These are phyloP conservation scores for Drosophila melanica DNA, from an alignment of 1,140 invertebrate genomes.

Conservation along the genomic window DNA sequence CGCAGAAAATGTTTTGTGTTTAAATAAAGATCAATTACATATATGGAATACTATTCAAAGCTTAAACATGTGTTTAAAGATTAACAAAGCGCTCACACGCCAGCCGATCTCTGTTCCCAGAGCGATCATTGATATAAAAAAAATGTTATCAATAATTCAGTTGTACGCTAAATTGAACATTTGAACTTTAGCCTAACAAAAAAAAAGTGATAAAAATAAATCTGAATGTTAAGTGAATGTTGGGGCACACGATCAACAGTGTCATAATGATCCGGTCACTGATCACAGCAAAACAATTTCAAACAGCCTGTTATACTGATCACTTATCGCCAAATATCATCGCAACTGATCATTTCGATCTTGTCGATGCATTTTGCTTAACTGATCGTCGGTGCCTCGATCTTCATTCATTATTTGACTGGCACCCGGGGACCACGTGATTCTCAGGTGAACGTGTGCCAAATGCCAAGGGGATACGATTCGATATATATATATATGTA, in stretches of 20 bases:
- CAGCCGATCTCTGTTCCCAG: background rate
- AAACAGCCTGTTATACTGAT: background rate
- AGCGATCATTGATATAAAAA: background rate
- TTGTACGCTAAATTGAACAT: background rate
- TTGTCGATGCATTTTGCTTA: background rate
- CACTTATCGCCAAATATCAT: background rate
- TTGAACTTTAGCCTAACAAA: background rate
- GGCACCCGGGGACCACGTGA: conserved; percentile 20
- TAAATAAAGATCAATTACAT: too few relatives aligned
- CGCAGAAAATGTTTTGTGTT: too few relatives aligned
- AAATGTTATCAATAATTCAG: too few relatives aligned
- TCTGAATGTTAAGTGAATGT: too few relatives aligned
- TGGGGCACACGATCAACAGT: too few relatives aligned
- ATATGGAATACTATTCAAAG: too few relatives aligned
- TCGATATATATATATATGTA: conserved; percentile 1
- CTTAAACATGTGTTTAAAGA: background rate
- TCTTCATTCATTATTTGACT: background rate
- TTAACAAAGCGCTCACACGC: background rate
- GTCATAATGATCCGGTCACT: too few relatives aligned
- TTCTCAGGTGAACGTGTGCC: conserved; percentile 24
- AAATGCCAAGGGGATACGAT: conserved; percentile 14
- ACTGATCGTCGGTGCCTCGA: background rate
- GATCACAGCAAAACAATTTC: background rate
- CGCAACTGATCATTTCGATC: background rate
- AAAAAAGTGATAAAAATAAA: too few relatives aligned